Percentiles rank a stretch among this genome's conserved stretches.
phyloP scores from a whole-genome alignment of 2,113 vertebrate genomes.

The Atlantisia rogersi region DNA sequence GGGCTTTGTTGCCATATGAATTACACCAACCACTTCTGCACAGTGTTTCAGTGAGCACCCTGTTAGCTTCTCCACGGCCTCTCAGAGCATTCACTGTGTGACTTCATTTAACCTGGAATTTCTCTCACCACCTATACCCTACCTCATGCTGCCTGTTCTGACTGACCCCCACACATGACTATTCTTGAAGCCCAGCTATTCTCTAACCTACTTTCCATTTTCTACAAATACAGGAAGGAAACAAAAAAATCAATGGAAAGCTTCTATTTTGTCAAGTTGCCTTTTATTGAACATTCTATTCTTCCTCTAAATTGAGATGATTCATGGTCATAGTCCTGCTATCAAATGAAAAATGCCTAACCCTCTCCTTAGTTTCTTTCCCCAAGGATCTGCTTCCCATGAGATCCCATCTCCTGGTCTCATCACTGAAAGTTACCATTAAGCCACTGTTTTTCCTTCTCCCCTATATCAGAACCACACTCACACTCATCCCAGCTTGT shows the following conservation, averaged over 20 bases:
- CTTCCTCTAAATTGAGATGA: neutral
- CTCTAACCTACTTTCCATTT: neutral
- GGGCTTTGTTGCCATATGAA: neutral
- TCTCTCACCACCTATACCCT: neutral
- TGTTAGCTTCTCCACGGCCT: neutral
- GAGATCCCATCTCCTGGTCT: neutral
- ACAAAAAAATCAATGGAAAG: neutral
- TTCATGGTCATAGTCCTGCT: neutral
- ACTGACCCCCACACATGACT: neutral
- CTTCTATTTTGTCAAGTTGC: neutral
- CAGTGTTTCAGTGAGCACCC: accelerated
- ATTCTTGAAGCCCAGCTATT: neutral
- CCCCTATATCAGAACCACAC: accelerated
- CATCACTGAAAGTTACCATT: neutral
- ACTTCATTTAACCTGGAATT: neutral
- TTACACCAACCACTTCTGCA: neutral
- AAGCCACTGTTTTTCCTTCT: neutral
- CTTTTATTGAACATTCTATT: neutral
- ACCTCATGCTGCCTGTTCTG: neutral
- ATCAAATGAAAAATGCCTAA: neutral
- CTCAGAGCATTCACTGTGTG: neutral
- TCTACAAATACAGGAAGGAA: neutral
- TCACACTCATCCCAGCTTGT: neutral
- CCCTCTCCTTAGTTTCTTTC: neutral
- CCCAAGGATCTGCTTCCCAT: neutral